A percentile compares a stretch with the other conserved stretches of the same genome.
Conservation (phyloP, 2,888 invertebrate genomes). For the Phyllotreta striolata region DNA sequence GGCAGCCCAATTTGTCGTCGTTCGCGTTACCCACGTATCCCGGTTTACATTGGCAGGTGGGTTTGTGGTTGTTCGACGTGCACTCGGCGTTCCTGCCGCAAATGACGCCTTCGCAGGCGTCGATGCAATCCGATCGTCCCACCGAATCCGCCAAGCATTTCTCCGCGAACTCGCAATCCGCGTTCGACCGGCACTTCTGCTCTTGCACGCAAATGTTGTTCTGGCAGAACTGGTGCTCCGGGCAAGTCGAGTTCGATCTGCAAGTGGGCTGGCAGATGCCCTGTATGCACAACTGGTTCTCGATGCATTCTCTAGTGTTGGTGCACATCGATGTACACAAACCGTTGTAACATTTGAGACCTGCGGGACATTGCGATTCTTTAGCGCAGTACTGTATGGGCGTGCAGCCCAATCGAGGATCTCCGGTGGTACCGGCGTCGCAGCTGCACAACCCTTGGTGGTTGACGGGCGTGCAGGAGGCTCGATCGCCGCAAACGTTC, state of each 20-base stretch:
- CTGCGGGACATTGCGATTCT: slow-evolving; percentile 83
- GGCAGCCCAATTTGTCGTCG: slow-evolving; percentile 82
- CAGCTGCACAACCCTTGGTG: slow-evolving; percentile 87
- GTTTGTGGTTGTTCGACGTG: slow-evolving; percentile 73
- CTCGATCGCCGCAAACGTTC: slow-evolving; percentile 84
- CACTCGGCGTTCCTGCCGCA: slow-evolving; percentile 89
- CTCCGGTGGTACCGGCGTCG: slow-evolving; percentile 83
- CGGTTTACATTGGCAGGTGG: slow-evolving; percentile 78
- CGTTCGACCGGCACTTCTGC: slow-evolving; percentile 74
- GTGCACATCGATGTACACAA: slow-evolving; percentile 81
- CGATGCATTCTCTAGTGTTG: slow-evolving; percentile 83
- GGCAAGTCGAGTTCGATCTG: slow-evolving; percentile 80
- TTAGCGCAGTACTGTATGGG: slow-evolving; percentile 82
- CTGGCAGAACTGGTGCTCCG: slow-evolving; percentile 83
- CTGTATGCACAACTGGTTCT: slow-evolving; percentile 85
- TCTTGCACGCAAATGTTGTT: slow-evolving; percentile 88
- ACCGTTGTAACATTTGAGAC: slow-evolving; percentile 83
- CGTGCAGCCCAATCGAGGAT: slow-evolving; percentile 85
- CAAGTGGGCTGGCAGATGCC: slow-evolving; percentile 87
- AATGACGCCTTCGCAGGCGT: slow-evolving; percentile 76
- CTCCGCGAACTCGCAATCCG: slow-evolving; percentile 78
- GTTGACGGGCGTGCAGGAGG: slow-evolving; percentile 77
- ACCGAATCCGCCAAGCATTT: slow-evolving; percentile 74
- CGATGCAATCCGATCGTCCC: slow-evolving; percentile 79
- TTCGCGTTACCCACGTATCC: slow-evolving; percentile 78